A percentile compares a stretch with the other conserved stretches of the same genome.
Evolutionary conservation across 2,797 vertebrate species (phyloP).

Genomic region (Psittacula echo): DNA sequence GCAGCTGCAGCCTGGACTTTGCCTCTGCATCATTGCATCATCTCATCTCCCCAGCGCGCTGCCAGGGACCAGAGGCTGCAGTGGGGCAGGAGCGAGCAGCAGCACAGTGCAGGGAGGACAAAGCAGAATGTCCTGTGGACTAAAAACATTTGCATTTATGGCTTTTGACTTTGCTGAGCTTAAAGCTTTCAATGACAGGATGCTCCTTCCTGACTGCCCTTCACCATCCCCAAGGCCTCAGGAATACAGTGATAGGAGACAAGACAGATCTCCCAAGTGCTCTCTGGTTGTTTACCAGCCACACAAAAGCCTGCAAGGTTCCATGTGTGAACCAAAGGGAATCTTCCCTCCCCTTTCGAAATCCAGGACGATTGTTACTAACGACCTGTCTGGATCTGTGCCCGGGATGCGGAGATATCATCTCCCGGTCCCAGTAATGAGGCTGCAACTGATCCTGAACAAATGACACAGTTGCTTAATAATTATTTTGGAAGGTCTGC

Average conservation of each 20-base stretch:
- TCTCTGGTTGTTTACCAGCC: conserved; percentile 20
- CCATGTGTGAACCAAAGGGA: conserved; percentile 23
- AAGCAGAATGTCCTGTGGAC: background rate
- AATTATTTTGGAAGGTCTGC: conserved; percentile 72
- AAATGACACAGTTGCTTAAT: conserved; percentile 79
- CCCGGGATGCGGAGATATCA: conserved; percentile 72
- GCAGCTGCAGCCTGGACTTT: conserved; percentile 22
- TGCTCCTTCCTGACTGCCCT: background rate
- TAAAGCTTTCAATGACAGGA: conserved; percentile 16
- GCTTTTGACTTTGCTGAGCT: conserved; percentile 30
- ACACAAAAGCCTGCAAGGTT: conserved; percentile 56
- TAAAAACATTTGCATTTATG: conserved; percentile 5
- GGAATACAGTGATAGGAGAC: background rate
- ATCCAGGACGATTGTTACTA: conserved; percentile 69
- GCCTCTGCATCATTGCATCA: background rate
- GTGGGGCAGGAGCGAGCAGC: background rate
- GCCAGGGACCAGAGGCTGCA: background rate
- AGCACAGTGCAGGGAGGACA: background rate
- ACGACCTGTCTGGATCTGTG: conserved; percentile 73
- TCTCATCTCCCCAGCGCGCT: background rate
- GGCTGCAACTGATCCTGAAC: conserved; percentile 78
- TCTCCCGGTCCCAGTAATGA: conserved; percentile 74
- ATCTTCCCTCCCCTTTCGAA: conserved; percentile 67
- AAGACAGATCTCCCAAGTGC: background rate
- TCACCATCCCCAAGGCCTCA: conserved; percentile 29